Conservation (phyloP, 2,113 vertebrate genomes). For the Neofelis nebulosa region DNA sequence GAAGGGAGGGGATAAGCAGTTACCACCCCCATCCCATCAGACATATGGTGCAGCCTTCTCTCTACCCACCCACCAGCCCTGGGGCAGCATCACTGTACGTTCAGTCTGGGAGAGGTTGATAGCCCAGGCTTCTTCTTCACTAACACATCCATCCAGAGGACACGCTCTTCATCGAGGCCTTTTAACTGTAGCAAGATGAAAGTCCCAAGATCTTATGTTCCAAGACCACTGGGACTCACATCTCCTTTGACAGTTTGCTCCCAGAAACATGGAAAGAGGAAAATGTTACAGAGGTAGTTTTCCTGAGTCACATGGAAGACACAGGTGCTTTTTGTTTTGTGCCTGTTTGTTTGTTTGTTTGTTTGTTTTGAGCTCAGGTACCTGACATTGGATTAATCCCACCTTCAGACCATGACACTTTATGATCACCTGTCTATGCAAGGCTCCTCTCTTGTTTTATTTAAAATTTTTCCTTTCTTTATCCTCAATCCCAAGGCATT, state of each 20-base stretch:
- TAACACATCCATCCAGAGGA: neutral
- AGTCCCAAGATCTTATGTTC: neutral
- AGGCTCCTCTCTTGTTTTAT: neutral
- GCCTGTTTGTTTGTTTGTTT: neutral
- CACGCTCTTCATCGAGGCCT: neutral
- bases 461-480: neutral
- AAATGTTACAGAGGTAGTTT: neutral
- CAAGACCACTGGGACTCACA: neutral
- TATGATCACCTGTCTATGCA: neutral
- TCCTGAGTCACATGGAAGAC: neutral
- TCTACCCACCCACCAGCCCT: fast-evolving
- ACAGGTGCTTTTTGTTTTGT: neutral
- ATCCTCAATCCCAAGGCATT: neutral
- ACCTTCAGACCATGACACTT: neutral
- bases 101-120: neutral
- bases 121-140: neutral
- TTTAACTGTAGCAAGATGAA: neutral
- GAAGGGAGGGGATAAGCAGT: neutral
- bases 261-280: neutral
- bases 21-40: neutral
- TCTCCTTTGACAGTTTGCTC: neutral
- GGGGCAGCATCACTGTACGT: neutral
- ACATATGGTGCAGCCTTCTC: neutral
- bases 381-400: neutral
- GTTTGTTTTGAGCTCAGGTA: neutral